These are phyloP conservation scores for Atrichornis clamosus DNA, from an alignment of 2,113 vertebrate genomes.

Conservation along the genomic window DNA sequence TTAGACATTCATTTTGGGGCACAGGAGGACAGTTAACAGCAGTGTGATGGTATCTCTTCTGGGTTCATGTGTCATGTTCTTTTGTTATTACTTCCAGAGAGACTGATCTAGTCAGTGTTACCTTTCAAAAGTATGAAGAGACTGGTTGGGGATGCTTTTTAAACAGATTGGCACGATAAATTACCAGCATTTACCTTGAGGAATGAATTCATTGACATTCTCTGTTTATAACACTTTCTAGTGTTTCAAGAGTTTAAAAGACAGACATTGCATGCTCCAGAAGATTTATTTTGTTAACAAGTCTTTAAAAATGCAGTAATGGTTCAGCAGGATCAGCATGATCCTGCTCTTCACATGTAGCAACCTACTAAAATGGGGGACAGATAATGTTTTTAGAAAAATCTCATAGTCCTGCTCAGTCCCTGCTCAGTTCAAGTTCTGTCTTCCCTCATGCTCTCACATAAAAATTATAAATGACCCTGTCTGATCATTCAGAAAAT, in stretches of 20 bases:
- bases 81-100: background rate
- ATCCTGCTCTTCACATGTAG: background rate
- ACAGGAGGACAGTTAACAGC: background rate
- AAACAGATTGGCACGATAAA: background rate
- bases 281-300: background rate
- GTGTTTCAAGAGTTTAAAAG: background rate
- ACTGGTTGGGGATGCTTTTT: background rate
- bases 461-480: background rate
- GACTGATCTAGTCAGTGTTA: background rate
- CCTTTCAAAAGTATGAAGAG: background rate
- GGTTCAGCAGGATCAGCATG: background rate
- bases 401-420: background rate
- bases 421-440: background rate
- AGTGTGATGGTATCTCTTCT: background rate
- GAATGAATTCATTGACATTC: background rate
- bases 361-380: background rate
- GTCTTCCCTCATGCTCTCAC: background rate
- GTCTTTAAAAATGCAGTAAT: background rate
- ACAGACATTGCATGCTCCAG: fast-evolving
- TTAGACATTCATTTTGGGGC: background rate
- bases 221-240: background rate
- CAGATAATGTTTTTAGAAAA: background rate
- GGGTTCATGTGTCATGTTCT: background rate
- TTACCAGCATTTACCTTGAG: background rate
- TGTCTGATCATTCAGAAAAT: background rate